phyloP scores from a whole-genome alignment of 2,888 invertebrate genomes.

The Acrocyrtus sp. region DNA sequence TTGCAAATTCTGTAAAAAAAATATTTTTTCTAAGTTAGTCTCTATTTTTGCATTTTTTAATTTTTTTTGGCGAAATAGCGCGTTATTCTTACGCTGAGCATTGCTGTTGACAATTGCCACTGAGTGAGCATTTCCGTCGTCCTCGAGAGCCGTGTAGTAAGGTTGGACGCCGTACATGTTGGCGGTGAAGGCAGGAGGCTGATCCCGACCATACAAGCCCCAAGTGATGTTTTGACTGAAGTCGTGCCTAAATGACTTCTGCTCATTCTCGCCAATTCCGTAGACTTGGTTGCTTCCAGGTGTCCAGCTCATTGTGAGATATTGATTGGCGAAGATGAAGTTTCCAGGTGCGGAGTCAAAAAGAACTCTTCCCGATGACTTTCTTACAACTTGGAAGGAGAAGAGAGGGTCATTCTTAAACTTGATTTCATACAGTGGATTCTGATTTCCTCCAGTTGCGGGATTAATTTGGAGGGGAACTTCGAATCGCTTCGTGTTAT shows the following conservation, averaged over 20 bases:
- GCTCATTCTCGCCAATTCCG: conserved; percentile 68
- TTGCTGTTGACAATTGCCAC: conserved; percentile 85
- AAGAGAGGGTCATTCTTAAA: conserved; percentile 10
- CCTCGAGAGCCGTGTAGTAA: conserved; percentile 80
- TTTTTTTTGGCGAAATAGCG: too few relatives aligned
- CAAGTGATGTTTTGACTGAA: conserved; percentile 61
- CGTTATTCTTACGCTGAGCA: conserved; percentile 78
- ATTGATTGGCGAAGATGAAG: conserved; percentile 67
- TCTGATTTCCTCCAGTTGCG: not conserved
- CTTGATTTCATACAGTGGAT: not conserved
- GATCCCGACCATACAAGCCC: conserved; percentile 52
- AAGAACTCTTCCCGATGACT: conserved; percentile 37
- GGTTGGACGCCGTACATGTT: conserved; percentile 86
- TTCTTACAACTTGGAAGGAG: conserved; percentile 54
- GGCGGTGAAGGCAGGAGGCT: conserved; percentile 46
- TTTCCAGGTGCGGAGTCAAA: conserved; percentile 64
- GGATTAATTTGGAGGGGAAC: not conserved
- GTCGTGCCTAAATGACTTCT: conserved; percentile 65
- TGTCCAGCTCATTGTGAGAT: conserved; percentile 66
- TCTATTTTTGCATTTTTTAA: too few relatives aligned
- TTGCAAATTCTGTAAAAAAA: too few relatives aligned
- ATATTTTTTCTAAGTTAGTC: too few relatives aligned
- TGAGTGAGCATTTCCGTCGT: conserved; percentile 77
- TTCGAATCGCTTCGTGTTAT: not conserved
- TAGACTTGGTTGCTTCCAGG: conserved; percentile 64